Evolutionary conservation across 2,113 vertebrate genomes (phyloP).

Genomic region (Pitta sordida): DNA sequence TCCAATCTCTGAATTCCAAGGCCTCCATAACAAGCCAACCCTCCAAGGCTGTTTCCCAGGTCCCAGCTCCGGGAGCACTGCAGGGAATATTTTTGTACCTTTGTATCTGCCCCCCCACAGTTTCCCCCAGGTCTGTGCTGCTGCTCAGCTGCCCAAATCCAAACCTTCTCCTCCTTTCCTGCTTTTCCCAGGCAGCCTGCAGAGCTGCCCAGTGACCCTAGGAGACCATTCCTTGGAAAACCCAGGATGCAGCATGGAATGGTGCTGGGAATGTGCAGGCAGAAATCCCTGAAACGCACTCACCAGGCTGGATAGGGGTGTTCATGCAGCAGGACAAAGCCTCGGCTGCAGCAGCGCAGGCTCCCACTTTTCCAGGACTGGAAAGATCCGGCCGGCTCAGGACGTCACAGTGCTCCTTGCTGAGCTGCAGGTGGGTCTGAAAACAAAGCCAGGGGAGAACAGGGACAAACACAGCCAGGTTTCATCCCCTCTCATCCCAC

Average conservation of each 20-base stretch:
- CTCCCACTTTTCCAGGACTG: not conserved
- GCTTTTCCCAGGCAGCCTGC: not conserved
- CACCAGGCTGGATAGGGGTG: not conserved
- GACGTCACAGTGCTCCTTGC: not conserved
- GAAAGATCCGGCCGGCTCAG: constrained; percentile 34
- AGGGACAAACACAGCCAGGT: not conserved
- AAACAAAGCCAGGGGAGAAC: not conserved
- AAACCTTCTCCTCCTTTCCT: not conserved
- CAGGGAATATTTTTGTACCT: not conserved
- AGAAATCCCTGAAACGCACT: not conserved
- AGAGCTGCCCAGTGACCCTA: not conserved
- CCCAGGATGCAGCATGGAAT: fast-evolving
- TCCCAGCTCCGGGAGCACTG: fast-evolving
- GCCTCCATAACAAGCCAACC: not conserved
- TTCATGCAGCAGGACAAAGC: constrained; percentile 35
- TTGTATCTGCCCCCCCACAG: too few relatives aligned
- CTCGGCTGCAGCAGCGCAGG: constrained; percentile 19
- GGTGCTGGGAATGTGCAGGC: not conserved
- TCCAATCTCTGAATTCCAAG: not conserved
- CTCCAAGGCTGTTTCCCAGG: not conserved
- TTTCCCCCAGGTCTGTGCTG: too few relatives aligned
- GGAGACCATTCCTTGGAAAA: not conserved
- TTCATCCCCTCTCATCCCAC: not conserved
- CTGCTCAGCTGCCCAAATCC: not conserved
- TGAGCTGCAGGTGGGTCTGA: constrained; percentile 28